Evolutionary conservation across 2,797 vertebrate species (phyloP).

Genomic region (Sebastes diploproa): DNA sequence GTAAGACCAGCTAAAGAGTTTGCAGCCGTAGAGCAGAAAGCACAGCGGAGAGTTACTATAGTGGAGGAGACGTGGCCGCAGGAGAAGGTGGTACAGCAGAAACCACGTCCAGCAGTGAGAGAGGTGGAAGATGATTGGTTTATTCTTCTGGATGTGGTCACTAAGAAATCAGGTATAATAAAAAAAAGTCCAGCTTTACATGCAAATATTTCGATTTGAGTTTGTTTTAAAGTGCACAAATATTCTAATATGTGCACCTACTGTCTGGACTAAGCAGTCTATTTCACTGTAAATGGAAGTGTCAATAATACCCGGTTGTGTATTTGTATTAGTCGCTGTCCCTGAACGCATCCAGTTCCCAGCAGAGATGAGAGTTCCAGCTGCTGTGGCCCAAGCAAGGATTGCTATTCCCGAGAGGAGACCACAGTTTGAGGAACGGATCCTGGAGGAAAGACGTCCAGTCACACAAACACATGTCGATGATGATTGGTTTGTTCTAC

Average conservation of each 20-base stretch:
- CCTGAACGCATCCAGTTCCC: constrained; percentile 35
- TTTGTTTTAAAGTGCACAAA: neutral
- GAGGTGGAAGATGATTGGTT: constrained; percentile 72
- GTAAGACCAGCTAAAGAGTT: constrained; percentile 37
- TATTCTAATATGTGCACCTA: neutral
- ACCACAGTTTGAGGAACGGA: constrained; percentile 59
- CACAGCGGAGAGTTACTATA: constrained; percentile 38
- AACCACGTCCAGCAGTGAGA: constrained; percentile 25
- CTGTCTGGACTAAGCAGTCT: neutral
- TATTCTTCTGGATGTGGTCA: constrained; percentile 54
- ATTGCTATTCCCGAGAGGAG: constrained; percentile 36
- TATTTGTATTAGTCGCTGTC: constrained; percentile 56
- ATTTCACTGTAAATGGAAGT: neutral
- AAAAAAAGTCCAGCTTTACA: neutral
- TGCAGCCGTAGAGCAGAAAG: constrained; percentile 32
- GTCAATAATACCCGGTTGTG: constrained; percentile 40
- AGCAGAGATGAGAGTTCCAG: constrained; percentile 31
- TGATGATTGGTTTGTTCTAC: constrained; percentile 82
- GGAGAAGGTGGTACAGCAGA: constrained; percentile 29
- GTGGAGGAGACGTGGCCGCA: constrained; percentile 43
- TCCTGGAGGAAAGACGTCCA: constrained; percentile 65
- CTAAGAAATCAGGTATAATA: constrained; percentile 70
- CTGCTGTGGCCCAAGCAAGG: constrained; percentile 31
- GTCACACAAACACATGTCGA: constrained; percentile 38
- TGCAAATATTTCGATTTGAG: neutral